These are phyloP conservation scores for Irena cyanogastra DNA, from an alignment of 2,113 vertebrate genomes.

Conservation along the genomic window DNA sequence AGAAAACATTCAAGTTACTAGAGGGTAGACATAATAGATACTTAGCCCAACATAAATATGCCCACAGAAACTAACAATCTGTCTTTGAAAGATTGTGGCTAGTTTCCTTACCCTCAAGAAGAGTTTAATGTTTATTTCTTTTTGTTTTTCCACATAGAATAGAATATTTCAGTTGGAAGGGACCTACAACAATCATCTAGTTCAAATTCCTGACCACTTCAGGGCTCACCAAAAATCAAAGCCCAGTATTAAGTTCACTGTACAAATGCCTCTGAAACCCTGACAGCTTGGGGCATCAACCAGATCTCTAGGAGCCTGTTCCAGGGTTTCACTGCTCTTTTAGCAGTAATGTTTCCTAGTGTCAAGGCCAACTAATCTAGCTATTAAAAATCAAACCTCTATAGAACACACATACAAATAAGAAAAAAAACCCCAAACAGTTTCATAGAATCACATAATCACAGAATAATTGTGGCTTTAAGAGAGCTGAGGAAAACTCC, in stretches of 20 bases:
- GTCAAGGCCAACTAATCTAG: not conserved
- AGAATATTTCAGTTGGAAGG: not conserved
- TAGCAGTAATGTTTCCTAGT: not conserved
- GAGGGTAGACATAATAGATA: not conserved
- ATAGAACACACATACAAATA: not conserved
- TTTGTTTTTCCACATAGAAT: not conserved
- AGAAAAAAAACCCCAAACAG: not conserved
- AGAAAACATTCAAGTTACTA: not conserved
- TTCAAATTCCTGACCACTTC: not conserved
- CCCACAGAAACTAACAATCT: not conserved
- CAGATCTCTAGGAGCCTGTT: not conserved
- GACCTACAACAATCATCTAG: not conserved
- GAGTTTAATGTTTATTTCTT: not conserved
- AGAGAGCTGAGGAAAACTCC: not conserved
- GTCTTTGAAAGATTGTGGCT: not conserved
- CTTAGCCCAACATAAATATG: not conserved
- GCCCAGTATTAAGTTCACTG: not conserved
- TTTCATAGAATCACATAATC: not conserved
- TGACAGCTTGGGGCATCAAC: not conserved
- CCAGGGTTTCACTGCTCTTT: not conserved
- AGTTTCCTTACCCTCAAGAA: not conserved
- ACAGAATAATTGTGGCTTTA: not conserved
- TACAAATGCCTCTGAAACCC: not conserved
- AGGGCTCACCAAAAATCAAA: not conserved
- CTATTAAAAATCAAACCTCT: not conserved